These are phyloP conservation scores for Phortica okadai DNA, from an alignment of 2,888 invertebrate species.

Conservation along the genomic window DNA sequence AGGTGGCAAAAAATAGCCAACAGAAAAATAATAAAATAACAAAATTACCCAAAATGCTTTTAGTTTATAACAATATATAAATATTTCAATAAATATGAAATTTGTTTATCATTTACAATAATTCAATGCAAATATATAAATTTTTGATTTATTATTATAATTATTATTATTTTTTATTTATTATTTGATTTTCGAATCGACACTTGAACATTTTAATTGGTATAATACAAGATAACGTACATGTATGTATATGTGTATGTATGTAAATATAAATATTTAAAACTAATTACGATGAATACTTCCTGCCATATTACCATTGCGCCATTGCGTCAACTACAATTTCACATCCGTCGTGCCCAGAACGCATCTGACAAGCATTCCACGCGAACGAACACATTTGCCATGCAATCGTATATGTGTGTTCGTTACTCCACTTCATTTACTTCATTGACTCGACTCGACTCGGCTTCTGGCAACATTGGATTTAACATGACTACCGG, in stretches of 20 bases:
- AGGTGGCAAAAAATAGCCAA: constrained; percentile 71
- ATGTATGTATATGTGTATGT: neutral
- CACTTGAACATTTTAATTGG: constrained; percentile 1
- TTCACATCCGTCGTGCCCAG: neutral
- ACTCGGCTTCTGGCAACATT: constrained; percentile 4
- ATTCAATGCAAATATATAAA: neutral
- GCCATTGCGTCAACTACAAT: neutral
- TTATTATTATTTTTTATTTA: neutral
- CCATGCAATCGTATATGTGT: neutral
- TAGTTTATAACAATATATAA: neutral
- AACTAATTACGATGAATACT: constrained; percentile 21
- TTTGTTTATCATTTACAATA: too few relatives aligned
- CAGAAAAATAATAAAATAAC: constrained; percentile 42
- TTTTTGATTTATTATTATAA: neutral
- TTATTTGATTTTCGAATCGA: neutral
- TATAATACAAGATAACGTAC: neutral
- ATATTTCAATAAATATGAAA: neutral
- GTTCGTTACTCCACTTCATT: constrained; percentile 54
- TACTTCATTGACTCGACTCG: constrained; percentile 43
- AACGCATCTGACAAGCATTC: neutral
- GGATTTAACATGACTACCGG: constrained; percentile 72
- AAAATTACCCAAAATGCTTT: constrained; percentile 10
- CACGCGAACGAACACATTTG: constrained; percentile 22
- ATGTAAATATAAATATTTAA: constrained; percentile 11
- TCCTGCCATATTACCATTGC: constrained; percentile 12